These are phyloP conservation scores for Sebastes alutus DNA, from an alignment of 2,797 vertebrate species.

Conservation along the genomic window DNA sequence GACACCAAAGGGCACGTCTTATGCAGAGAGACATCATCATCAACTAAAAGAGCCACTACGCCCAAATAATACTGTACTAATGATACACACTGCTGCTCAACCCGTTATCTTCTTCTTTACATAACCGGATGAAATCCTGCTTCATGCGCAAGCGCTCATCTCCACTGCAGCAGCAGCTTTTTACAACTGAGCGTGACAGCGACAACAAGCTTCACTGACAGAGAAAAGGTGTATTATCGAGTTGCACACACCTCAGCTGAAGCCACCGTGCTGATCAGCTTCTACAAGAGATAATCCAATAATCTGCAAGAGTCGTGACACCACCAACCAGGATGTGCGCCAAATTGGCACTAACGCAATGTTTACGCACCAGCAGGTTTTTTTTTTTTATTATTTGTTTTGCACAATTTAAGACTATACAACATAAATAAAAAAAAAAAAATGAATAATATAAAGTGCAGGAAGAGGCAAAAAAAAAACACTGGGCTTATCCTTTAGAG, in stretches of 20 bases:
- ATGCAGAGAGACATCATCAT: neutral
- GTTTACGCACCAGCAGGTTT: neutral
- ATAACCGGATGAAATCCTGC: constrained; percentile 23
- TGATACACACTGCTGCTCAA: neutral
- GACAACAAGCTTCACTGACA: constrained; percentile 5
- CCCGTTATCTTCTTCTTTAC: constrained; percentile 37
- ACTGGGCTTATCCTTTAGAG: too few relatives aligned
- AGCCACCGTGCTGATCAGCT: too few relatives aligned
- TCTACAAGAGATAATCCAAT: neutral
- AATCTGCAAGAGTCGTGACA: neutral
- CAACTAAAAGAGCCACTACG: accelerated
- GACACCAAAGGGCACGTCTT: neutral
- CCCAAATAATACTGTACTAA: neutral
- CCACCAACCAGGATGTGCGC: neutral
- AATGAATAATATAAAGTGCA: too few relatives aligned
- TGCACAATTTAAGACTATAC: too few relatives aligned
- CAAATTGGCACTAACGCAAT: neutral
- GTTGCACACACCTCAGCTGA: neutral
- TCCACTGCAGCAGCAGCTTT: constrained; percentile 62
- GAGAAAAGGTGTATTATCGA: neutral
- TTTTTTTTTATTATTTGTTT: too few relatives aligned
- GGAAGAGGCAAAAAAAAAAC: too few relatives aligned
- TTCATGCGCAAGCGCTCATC: constrained; percentile 62
- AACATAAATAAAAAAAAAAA: too few relatives aligned
- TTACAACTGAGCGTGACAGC: neutral